Percentiles rank a stretch among this genome's conserved stretches.
Evolutionary conservation across 2,888 invertebrate species (phyloP).

Genomic region (Branchellion lobata): DNA sequence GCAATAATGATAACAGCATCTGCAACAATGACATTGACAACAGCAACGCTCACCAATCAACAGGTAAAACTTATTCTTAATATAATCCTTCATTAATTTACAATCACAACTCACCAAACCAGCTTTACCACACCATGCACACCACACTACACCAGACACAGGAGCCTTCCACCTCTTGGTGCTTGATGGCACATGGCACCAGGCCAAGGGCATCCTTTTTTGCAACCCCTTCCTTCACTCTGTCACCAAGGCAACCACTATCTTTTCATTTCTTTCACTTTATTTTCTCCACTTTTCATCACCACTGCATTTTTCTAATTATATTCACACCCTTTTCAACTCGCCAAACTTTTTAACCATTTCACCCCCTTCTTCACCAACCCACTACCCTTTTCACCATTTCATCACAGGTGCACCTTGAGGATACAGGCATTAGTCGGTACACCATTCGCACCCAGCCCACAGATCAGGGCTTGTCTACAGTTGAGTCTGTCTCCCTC

Average conservation of each 20-base stretch:
- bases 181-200: slow-evolving; percentile 93
- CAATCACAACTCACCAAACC: too few relatives aligned
- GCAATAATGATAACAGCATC: background rate
- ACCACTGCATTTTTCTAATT: too few relatives aligned
- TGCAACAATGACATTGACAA: background rate
- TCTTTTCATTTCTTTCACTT: background rate
- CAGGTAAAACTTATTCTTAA: background rate
- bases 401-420: slow-evolving; percentile 71
- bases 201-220: slow-evolving; percentile 86
- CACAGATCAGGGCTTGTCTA: slow-evolving; percentile 84
- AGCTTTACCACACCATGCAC: too few relatives aligned
- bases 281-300: too few relatives aligned
- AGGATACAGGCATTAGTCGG: slow-evolving; percentile 73
- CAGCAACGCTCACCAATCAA: background rate
- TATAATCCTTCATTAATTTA: too few relatives aligned
- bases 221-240: slow-evolving; percentile 75
- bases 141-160: too few relatives aligned
- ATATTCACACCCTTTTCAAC: too few relatives aligned
- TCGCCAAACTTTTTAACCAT: too few relatives aligned
- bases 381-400: slow-evolving; percentile 54
- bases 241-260: slow-evolving; percentile 69
- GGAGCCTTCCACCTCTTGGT: slow-evolving; percentile 76
- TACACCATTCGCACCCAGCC: slow-evolving; percentile 92
- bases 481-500: slow-evolving; percentile 80
- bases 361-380: slow-evolving; percentile 74